Conservation (phyloP, 2,113 vertebrate genomes). For the Thamnophis sirtalis region DNA sequence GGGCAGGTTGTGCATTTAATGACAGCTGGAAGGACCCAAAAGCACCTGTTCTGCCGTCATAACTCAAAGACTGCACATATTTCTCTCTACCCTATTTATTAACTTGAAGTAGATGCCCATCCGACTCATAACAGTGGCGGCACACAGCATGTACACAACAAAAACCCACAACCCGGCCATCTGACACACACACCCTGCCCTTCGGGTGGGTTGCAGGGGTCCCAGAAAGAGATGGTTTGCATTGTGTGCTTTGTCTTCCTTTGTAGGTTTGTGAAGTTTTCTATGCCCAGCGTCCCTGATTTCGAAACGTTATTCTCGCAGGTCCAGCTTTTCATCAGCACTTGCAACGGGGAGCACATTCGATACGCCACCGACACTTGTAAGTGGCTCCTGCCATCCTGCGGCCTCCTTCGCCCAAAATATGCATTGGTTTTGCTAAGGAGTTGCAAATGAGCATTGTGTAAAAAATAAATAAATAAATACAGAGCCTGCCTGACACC, state of each 20-base stretch:
- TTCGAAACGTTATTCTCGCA: conserved; percentile 98
- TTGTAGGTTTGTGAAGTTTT: conserved; percentile 98
- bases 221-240: neutral
- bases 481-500: neutral
- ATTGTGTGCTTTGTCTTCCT: conserved; percentile 21
- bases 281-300: conserved; percentile 99
- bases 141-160: neutral
- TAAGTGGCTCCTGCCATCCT: conserved; percentile 66
- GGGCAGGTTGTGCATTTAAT: neutral
- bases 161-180: neutral
- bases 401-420: neutral
- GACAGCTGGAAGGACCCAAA: neutral
- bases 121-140: neutral
- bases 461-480: neutral
- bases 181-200: neutral
- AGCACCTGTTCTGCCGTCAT: neutral
- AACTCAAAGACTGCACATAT: neutral
- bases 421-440: conserved; percentile 4
- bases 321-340: conserved; percentile 98
- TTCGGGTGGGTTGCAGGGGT: neutral
- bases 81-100: neutral
- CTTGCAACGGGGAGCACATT: conserved; percentile 97
- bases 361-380: conserved; percentile 99
- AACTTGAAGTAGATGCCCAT: neutral
- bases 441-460: neutral